Evolutionary conservation across 2,888 invertebrate species (phyloP).

Genomic region (Tipula helvola): DNA sequence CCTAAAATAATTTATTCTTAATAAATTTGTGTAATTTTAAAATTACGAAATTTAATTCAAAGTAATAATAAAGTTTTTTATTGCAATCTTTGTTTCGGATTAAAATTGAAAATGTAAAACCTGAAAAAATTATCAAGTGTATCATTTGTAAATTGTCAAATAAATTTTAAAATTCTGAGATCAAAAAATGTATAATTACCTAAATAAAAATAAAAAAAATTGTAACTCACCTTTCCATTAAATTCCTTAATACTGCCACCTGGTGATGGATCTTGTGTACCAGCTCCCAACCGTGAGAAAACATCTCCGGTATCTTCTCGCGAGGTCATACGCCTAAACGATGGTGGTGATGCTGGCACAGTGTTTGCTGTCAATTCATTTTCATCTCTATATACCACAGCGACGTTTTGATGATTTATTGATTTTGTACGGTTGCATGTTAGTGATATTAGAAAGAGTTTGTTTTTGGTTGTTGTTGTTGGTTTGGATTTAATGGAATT

Average conservation of each 20-base stretch:
- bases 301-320: slow-evolving; percentile 26
- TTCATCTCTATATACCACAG: slow-evolving; percentile 18
- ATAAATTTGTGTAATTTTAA: too few relatives aligned
- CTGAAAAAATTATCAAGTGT: too few relatives aligned
- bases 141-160: too few relatives aligned
- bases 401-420: background rate
- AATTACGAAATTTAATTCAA: too few relatives aligned
- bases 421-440: background rate
- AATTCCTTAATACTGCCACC: slow-evolving; percentile 27
- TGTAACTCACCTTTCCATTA: slow-evolving; percentile 22
- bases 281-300: slow-evolving; percentile 26
- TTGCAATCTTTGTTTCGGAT: too few relatives aligned
- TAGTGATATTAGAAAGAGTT: background rate
- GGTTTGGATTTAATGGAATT: background rate
- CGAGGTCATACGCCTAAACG: slow-evolving; percentile 23
- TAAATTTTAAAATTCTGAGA: too few relatives aligned
- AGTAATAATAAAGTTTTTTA: too few relatives aligned
- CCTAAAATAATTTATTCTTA: too few relatives aligned
- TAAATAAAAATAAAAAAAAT: background rate
- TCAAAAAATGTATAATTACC: too few relatives aligned
- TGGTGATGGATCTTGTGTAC: slow-evolving; percentile 24
- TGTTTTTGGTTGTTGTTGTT: background rate
- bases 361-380: slow-evolving; percentile 12
- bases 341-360: slow-evolving; percentile 20
- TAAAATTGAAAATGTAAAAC: too few relatives aligned